Base-by-base conservation (phyloP, 30 jellyfish, hydroid and myxozoan species). In the Cassiopea andromeda region DNA sequence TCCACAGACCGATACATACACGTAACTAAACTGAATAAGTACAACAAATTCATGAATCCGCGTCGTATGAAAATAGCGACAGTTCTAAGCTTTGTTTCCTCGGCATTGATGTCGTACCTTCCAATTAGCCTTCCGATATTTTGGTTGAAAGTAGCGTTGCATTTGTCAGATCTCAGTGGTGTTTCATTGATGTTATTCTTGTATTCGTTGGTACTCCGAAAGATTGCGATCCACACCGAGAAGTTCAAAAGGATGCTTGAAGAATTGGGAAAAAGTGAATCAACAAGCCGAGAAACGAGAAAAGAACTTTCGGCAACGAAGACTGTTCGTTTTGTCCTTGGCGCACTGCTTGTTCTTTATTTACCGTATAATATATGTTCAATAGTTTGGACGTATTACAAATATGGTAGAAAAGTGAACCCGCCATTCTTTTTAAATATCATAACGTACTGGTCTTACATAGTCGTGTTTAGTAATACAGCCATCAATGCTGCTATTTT, bases 221-320 rank as follows among this genome's bases (percentile, higher is more conserved):
- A 60, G 71, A 67, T 85, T 45, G 17, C 82, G 9, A 44, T 61
- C 49, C 85, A 77, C 14, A 48, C 17, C 67, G 83, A 86, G 61
- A 69, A 69, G 44, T 7, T 44, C 66, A 16, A 68, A 57, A 1
- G 16, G 1, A 60, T 64, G 70, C n/a, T 77, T 45, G 49, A 68
- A 18, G 84, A 76, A 16, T 46, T 12, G 13, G 59, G 78, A 72
- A 76, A 12, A 46, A 60, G 48, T 15, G 77, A 64, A 13, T 5
- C 75, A 46, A 58, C 46, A 43, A 84, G 54, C 83, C 78, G 78
- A 69, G 89, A 78, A 17, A 76, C 78, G 74, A 87, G 47, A 45
- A 76, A 60, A 14, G 89, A 87, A 73, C 14, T 87, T 45, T 87
- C 90, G 1, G 94, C 94, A 43, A 78, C 86, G 71, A 87, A 67